Base-by-base conservation (phyloP, 2,797 vertebrate species). In the Sciurus vulgaris region DNA sequence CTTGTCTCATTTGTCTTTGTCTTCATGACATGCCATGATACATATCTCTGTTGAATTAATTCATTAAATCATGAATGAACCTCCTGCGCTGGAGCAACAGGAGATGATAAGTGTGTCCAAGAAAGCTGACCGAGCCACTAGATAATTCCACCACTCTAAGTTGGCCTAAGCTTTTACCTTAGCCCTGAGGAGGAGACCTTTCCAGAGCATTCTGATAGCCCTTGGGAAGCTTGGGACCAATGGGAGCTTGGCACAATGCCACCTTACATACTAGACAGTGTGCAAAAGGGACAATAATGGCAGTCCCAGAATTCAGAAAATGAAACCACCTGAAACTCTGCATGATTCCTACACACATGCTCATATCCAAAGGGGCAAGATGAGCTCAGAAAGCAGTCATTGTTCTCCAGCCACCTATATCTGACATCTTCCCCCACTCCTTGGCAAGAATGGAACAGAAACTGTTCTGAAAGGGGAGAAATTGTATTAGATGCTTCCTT, bases 1-100 rank as follows among this genome's bases (percentile, higher is more conserved):
- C 88, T 89, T 56, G 61, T 65, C 73, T 63, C 41, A 38, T 69
- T 92, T 93, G 47, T 56, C 79, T 96, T 74, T 63, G 13, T 77
- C 41, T 95, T 30, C 30, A 22, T 10, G 81, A 24, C 4, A 51
- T 56, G 17, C 67, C 17, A 69, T 18, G 86, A 93, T 86, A 67
- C 7, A 30, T 30, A 11, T 56, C 24, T 79, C 28, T 54, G 30
- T 14, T 83, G 67, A 90, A 73, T 90, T 44, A 56, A 83, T 86
- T 89, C 26, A 72, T 91, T 78, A 93, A 86, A 83, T 74, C 44
- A 51, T 61, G 12, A 33, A 77, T 89, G 35, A 72, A 83, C 10
- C 33, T 51, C 26, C 22, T 65, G 18, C 17, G n/a, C 15, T 76
- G 30, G 65, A 79, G 54, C 70, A 76, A 35, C 28, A 67, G 38